phyloP scores from a whole-genome alignment of 1,140 invertebrate species.

The Temnothorax nylanderi region DNA sequence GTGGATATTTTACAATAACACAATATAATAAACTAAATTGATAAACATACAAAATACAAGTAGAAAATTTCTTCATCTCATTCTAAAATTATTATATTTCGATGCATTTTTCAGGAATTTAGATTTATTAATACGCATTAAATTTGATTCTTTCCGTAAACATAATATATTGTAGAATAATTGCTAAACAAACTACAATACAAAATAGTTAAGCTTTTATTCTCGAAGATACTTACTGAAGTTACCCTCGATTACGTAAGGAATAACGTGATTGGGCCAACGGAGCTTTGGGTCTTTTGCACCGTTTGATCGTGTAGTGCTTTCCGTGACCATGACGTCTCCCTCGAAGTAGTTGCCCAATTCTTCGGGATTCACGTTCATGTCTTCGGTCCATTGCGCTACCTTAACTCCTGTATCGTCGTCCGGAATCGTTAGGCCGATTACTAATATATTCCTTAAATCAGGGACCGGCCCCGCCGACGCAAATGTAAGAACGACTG shows the following conservation, averaged over 20 bases:
- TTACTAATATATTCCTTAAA: slow-evolving; percentile 72
- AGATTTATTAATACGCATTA: neutral
- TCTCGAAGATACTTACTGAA: slow-evolving; percentile 86
- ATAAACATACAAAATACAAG: neutral
- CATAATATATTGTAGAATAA: neutral
- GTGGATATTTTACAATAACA: neutral
- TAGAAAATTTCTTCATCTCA: too few relatives aligned
- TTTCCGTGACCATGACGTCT: slow-evolving; percentile 86
- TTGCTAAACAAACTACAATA: neutral
- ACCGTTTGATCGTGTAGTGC: neutral
- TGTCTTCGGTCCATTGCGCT: slow-evolving; percentile 87
- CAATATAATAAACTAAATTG: neutral
- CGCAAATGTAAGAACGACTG: slow-evolving; percentile 79
- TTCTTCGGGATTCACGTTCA: slow-evolving; percentile 90
- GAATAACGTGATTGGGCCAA: slow-evolving; percentile 81
- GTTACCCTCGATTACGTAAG: slow-evolving; percentile 89
- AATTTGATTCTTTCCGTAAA: neutral
- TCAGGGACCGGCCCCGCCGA: slow-evolving; percentile 80
- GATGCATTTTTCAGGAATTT: too few relatives aligned
- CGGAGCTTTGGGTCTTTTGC: neutral
- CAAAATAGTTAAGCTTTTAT: neutral
- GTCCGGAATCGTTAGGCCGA: slow-evolving; percentile 78
- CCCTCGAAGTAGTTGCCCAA: slow-evolving; percentile 91
- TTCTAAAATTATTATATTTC: too few relatives aligned
- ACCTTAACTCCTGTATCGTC: slow-evolving; percentile 85